Conservation (phyloP, 2,113 vertebrate species). For the Eidolon helvum region DNA sequence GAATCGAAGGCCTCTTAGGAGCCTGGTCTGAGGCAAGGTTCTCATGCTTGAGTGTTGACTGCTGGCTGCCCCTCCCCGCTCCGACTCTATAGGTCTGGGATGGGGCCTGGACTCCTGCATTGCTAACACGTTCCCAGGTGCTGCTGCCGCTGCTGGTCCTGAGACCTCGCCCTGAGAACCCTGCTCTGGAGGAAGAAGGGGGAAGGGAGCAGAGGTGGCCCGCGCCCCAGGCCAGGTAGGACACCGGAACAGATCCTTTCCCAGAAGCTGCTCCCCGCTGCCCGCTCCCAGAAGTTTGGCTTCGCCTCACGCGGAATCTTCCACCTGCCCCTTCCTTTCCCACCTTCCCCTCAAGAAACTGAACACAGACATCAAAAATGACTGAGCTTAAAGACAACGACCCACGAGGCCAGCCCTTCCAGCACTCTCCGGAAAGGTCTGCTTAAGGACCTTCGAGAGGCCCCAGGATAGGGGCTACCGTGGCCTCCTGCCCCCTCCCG, state of each 20-base stretch:
- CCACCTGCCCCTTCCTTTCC: not conserved
- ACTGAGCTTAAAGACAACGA: not conserved
- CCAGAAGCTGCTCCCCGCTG: not conserved
- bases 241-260: not conserved
- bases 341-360: not conserved
- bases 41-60: not conserved
- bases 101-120: not conserved
- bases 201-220: not conserved
- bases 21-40: not conserved
- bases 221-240: not conserved
- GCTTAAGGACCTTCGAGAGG: not conserved
- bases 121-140: not conserved
- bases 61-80: not conserved
- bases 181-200: not conserved
- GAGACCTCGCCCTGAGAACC: not conserved
- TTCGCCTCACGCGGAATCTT: not conserved
- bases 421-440: not conserved
- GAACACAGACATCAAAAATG: not conserved
- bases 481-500: not conserved
- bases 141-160: not conserved
- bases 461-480: fast-evolving
- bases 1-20: not conserved
- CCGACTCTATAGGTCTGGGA: not conserved
- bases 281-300: not conserved
- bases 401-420: not conserved